Conservation (phyloP, 1,140 invertebrate genomes). For the Bacillus rossius region DNA sequence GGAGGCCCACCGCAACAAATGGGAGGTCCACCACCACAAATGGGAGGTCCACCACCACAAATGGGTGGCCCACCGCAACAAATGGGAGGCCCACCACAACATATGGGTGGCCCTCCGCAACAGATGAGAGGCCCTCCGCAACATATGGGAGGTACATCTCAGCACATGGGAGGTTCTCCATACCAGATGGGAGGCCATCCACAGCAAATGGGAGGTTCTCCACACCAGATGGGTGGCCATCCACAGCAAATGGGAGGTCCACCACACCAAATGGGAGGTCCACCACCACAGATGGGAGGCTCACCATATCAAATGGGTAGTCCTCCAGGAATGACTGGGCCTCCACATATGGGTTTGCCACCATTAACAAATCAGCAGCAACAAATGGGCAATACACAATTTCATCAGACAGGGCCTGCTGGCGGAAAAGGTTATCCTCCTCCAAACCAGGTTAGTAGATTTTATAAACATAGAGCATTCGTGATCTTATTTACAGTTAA, state of each 20-base stretch:
- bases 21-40: neutral
- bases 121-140: conserved; percentile 13
- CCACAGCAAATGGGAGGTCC: conserved; percentile 8
- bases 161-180: neutral
- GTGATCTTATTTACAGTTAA: no score
- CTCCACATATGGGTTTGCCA: neutral
- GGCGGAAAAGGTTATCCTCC: no score
- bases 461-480: no score
- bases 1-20: conserved; percentile 17
- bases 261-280: conserved; percentile 19
- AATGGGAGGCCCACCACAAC: neutral
- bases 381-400: conserved; percentile 25
- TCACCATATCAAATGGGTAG: conserved; percentile 38
- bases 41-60: neutral
- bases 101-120: no score
- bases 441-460: no score
- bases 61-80: neutral
- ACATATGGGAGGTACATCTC: conserved; percentile 18
- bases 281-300: conserved; percentile 10
- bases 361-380: conserved; percentile 27
- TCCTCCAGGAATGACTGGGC: conserved; percentile 27
- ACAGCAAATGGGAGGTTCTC: conserved; percentile 12
- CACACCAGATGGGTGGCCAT: conserved; percentile 9
- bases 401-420: neutral
- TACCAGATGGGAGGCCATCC: neutral